Base-by-base conservation (phyloP, 2,888 invertebrate species). In the Pteria penguin region DNA sequence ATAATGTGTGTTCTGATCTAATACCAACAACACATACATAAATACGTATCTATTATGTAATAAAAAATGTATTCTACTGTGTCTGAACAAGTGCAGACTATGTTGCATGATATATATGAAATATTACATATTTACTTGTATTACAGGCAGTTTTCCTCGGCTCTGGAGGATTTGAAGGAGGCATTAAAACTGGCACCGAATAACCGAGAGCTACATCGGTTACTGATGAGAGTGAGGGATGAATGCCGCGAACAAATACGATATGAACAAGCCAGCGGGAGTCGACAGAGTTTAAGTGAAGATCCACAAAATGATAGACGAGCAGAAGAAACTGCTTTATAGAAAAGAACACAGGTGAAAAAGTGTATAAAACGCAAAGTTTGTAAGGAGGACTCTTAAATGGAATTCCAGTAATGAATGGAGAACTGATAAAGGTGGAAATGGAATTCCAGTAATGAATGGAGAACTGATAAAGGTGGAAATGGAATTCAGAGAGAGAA, bases 131-230 rank as follows among this genome's bases (percentile, higher is more conserved):
- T 52, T 69, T 57, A 52, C 22, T 54, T 31, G n/a, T n/a, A n/a
- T 78, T 79, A 11, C 86, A 89, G 88, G 58, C 89, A 89, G 73
- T 90, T 82, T 82, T 73, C 78, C 4, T 93, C 94, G 68, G 97
- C 97, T 0, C 93, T 97, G 26, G 94, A 94, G 1, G 97, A 98
- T 90, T 95, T 97, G 14, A 94, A 95, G 83, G 95, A 96, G 90
- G 97, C 98, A 0, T 91, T 96, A 58, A 92, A 94, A 36, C 92
- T 96, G 22, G 95, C 96, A 0, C 96, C 93, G 2, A 94, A 95
- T 22, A 96, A 95, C 87, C 91, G 94, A 11, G 95, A 96, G 86
- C 95, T 96, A 45, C 94, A 95, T 65, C 94, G 95, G 78, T 95
- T 96, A 2, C 93, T 96, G n/a, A 93, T 94, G 63, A 94, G 95